Percentiles rank a stretch among this genome's conserved stretches.
phyloP scores from a whole-genome alignment of 2,888 invertebrate genomes.

The Clanis bilineata region DNA sequence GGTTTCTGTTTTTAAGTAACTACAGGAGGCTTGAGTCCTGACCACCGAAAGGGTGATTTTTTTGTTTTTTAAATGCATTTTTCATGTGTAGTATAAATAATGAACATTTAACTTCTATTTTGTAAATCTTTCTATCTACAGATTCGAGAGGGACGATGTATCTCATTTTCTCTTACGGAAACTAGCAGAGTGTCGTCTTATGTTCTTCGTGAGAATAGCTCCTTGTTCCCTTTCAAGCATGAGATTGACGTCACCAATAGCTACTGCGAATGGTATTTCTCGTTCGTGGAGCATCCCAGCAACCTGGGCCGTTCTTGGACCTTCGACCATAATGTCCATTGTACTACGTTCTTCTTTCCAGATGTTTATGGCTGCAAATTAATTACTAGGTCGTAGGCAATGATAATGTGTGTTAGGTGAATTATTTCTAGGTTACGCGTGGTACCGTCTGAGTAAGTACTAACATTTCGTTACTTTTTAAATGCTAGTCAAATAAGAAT shows the following conservation, averaged over 20 bases:
- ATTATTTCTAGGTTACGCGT: no score
- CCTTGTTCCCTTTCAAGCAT: constrained; percentile 50
- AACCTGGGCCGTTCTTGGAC: constrained; percentile 48
- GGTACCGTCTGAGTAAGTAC: no score
- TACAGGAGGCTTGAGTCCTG: no score
- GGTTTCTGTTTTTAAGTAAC: neutral
- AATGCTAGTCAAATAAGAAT: no score
- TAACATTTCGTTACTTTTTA: no score
- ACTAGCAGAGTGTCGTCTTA: constrained; percentile 22
- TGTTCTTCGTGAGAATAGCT: constrained; percentile 21
- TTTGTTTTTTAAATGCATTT: no score
- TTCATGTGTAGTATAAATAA: no score
- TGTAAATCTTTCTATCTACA: no score
- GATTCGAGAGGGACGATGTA: neutral
- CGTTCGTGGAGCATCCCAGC: constrained; percentile 64
- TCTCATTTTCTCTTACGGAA: constrained; percentile 32
- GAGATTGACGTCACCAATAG: constrained; percentile 50
- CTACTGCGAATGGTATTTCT: constrained; percentile 62
- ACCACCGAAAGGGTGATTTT: no score
- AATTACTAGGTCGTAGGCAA: neutral
- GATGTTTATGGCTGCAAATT: constrained; percentile 52
- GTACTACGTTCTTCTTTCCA: constrained; percentile 69
- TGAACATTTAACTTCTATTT: neutral
- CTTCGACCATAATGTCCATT: constrained; percentile 72
- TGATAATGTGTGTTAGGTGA: no score